Evolutionary conservation across 2,113 vertebrate species (phyloP).

Genomic region (Neodontobutis hainanensis): DNA sequence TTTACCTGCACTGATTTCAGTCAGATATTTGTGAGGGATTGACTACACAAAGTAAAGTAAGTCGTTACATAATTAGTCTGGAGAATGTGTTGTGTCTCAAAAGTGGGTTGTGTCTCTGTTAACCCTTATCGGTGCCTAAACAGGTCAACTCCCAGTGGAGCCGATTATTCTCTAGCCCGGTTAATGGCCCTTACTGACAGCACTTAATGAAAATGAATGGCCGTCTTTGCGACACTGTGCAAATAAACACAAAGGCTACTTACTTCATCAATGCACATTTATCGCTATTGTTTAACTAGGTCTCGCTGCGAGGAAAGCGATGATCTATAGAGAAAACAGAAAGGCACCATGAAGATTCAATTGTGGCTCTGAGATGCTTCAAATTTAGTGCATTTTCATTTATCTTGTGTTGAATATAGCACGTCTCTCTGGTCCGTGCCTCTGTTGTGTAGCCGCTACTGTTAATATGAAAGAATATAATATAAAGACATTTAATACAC

Average conservation of each 20-base stretch:
- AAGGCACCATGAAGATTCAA: conserved; percentile 45
- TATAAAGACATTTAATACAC: conserved; percentile 57
- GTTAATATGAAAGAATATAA: conserved; percentile 39
- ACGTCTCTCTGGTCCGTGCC: neutral
- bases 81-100: conserved; percentile 47
- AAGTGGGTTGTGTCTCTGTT: conserved; percentile 74
- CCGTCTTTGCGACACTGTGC: conserved; percentile 46
- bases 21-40: neutral
- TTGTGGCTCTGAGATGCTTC: conserved; percentile 7
- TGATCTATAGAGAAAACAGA: conserved; percentile 24
- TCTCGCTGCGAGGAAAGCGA: conserved; percentile 18
- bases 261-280: conserved; percentile 48
- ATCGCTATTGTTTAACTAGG: conserved; percentile 40
- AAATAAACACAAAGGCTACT: conserved; percentile 56
- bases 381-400: conserved; percentile 10
- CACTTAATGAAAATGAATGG: conserved; percentile 81
- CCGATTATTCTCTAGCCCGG: conserved; percentile 78
- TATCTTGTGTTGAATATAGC: conserved; percentile 6
- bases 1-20: no score
- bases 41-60: conserved; percentile 42
- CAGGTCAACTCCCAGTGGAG: conserved; percentile 72
- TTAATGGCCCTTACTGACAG: conserved; percentile 81
- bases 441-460: conserved; percentile 28
- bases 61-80: conserved; percentile 25
- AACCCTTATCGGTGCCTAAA: conserved; percentile 75